A percentile compares a stretch with the other conserved stretches of the same genome.
phyloP scores from a whole-genome alignment of 2,888 invertebrate species.

The Yponomeuta malinellus region DNA sequence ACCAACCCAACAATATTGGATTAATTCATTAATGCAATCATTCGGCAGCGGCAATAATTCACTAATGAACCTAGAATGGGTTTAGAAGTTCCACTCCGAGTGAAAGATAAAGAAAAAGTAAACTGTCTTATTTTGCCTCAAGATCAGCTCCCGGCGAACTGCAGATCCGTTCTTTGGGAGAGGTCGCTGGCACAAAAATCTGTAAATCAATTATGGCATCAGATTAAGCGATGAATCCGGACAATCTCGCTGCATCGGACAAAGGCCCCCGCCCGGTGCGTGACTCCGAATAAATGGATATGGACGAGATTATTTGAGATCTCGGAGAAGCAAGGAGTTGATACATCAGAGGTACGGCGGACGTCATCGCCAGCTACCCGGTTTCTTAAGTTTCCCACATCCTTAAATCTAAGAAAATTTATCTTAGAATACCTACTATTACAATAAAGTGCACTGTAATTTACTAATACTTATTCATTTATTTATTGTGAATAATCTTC shows the following conservation, averaged over 20 bases:
- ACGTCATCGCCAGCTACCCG: not conserved
- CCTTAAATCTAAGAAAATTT: too few species aligned
- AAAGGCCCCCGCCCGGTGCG: constrained; percentile 45
- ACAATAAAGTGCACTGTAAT: too few species aligned
- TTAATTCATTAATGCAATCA: too few species aligned
- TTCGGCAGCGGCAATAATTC: too few species aligned
- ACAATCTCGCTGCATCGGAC: constrained; percentile 29
- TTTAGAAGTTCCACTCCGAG: too few species aligned
- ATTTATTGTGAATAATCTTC: too few species aligned
- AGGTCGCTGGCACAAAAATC: not conserved
- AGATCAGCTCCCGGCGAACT: not conserved
- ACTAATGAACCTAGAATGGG: too few species aligned
- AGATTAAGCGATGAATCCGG: constrained; percentile 64
- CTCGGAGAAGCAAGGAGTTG: not conserved
- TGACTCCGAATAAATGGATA: constrained; percentile 54
- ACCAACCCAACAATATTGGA: too few species aligned
- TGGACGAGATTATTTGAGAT: constrained; percentile 8
- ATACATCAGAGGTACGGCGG: not conserved
- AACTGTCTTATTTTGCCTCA: not conserved
- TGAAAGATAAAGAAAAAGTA: too few species aligned
- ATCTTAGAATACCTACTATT: too few species aligned
- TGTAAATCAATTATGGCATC: constrained; percentile 47
- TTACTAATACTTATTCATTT: too few species aligned
- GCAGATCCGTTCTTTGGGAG: not conserved
- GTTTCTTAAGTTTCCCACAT: not conserved